Base-by-base conservation (phyloP, 2,888 invertebrate genomes). In the Diplolepis rosae region DNA sequence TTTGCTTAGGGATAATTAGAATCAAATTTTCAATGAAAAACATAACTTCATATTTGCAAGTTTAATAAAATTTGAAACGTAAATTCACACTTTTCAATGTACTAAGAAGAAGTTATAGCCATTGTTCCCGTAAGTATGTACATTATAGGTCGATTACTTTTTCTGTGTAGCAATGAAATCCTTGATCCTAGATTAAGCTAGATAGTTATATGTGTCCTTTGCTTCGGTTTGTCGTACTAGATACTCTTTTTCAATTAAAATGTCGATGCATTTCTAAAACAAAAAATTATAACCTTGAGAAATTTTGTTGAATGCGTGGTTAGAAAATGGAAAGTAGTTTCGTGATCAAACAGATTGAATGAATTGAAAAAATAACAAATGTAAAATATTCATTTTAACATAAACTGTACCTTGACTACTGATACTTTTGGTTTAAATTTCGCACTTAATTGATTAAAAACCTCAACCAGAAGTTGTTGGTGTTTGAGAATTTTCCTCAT, bases 401-500 rank as follows among this genome's bases (percentile, higher is more conserved):
- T n/a, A n/a, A n/a, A n/a, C 9, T 48, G 18, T 48, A 48, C 48
- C 48, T 48, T 48, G 9, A 48, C 18, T 2, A 7, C 22, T 18
- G 18, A 7, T 6, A 48, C 48, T 48, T 48, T 48, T 48, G 48
- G 48, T 6, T 48, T 48, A 22, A 48, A 48, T 48, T 48, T 48
- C 7, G 22, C 11, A 15, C 22, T 48, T 22, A 48, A 11, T 48
- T 48, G 48, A 48, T 48, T 48, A 15, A 48, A 48, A 48, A 99
- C 99, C 90, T 99, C 99, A 30, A 95, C 95, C 65, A 99, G 95
- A 68, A 99, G 91, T 87, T 98, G 97, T 87, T 98, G 97, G 85
- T 96, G 96, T 87, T 98, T 98, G 77, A 98, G 90, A 51, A 95
- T 93, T 90, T 99, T 99, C 24, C 99, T 92, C 92, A 98, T 99